These are phyloP conservation scores for Stenoptilia bipunctidactyla DNA, from an alignment of 2,888 invertebrate species.

Conservation along the genomic window DNA sequence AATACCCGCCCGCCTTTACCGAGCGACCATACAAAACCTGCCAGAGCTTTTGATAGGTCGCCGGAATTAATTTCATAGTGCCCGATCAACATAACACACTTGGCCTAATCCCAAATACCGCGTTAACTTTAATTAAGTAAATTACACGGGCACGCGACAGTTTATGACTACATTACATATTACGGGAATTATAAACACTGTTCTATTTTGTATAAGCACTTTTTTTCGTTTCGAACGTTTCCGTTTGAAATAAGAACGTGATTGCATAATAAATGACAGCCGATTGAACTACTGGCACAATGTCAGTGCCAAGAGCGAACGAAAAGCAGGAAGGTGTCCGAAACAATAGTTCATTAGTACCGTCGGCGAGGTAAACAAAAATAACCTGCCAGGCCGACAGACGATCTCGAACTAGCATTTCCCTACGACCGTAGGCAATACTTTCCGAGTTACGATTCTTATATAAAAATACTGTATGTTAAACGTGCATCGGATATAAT, in stretches of 20 bases:
- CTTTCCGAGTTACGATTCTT: too few relatives aligned
- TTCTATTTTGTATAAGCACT: neutral
- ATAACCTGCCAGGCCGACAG: conserved; percentile 51
- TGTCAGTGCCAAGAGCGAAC: conserved; percentile 58
- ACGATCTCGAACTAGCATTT: neutral
- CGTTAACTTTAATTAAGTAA: conserved; percentile 35
- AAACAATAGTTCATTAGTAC: conserved; percentile 41
- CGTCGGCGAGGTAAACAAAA: conserved; percentile 34
- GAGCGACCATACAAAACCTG: conserved; percentile 39
- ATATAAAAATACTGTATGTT: too few relatives aligned
- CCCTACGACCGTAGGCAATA: neutral
- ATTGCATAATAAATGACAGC: neutral
- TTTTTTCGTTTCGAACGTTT: neutral
- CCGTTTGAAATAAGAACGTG: neutral
- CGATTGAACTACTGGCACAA: conserved; percentile 17
- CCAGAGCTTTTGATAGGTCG: conserved; percentile 31
- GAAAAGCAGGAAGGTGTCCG: conserved; percentile 45
- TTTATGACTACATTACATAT: neutral
- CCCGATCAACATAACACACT: conserved; percentile 41
- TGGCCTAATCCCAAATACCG: conserved; percentile 46
- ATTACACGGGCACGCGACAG: conserved; percentile 8
- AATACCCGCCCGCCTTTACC: conserved; percentile 30
- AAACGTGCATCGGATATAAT: too few relatives aligned
- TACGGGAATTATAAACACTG: neutral
- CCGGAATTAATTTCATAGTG: conserved; percentile 51